Conservation (phyloP, 2,113 vertebrate genomes). For the Vireo altiloquus region DNA sequence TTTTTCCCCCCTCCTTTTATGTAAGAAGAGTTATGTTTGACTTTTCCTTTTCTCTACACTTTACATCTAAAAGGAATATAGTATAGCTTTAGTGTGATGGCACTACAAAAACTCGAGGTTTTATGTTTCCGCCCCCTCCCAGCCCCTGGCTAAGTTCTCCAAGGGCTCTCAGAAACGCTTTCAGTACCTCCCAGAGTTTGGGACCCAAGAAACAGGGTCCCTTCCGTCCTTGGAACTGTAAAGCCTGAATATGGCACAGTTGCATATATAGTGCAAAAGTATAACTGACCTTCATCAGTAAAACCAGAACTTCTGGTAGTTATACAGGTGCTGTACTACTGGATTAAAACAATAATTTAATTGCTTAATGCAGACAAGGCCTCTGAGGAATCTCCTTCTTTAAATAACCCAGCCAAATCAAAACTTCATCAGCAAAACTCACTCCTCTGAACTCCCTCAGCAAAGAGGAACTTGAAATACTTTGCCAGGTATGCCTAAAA, state of each 20-base stretch:
- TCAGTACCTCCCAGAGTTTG: not conserved
- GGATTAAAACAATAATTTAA: constrained; percentile 51
- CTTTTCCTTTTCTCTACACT: not conserved
- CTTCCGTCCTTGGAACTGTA: not conserved
- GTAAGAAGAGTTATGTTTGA: not conserved
- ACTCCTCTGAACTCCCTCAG: not conserved
- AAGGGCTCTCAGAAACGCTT: not conserved
- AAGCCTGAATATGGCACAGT: not conserved
- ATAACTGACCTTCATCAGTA: constrained; percentile 31
- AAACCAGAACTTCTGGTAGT: constrained; percentile 44
- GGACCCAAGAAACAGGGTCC: not conserved
- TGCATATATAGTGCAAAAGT: constrained; percentile 29
- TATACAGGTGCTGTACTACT: not conserved
- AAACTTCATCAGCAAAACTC: not conserved
- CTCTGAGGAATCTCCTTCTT: constrained; percentile 16
- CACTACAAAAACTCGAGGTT: not conserved
- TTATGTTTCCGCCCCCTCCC: not conserved
- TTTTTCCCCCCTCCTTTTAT: not conserved
- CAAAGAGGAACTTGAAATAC: not conserved
- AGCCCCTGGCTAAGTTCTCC: accelerated
- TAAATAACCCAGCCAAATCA: constrained; percentile 34
- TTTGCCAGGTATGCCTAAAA: not conserved
- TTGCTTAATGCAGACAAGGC: constrained; percentile 38
- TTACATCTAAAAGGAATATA: not conserved
- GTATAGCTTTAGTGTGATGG: not conserved